A percentile compares a stretch with the other conserved stretches of the same genome.
Conservation (phyloP, 2,888 invertebrate species). For the Cantharis rufa region DNA sequence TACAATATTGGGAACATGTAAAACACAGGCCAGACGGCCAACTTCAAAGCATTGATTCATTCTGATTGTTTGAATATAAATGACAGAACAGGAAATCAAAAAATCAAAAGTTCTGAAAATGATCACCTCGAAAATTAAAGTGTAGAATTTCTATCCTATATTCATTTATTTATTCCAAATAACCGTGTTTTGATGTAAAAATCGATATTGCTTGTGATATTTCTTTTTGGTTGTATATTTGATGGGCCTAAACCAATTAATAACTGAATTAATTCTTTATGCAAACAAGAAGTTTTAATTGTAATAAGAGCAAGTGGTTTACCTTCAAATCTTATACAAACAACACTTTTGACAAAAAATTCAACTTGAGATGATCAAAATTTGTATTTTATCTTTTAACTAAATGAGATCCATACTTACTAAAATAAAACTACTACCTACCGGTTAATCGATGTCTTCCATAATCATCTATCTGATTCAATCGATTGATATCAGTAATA, state of each 20-base stretch:
- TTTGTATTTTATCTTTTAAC: background rate
- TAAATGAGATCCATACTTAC: constrained; percentile 1
- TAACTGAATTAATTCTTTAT: background rate
- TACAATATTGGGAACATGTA: too few species aligned
- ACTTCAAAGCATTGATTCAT: too few species aligned
- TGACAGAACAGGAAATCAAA: too few species aligned
- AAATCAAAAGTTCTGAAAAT: too few species aligned
- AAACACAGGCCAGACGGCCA: too few species aligned
- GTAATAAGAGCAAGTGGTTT: background rate
- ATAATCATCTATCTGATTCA: constrained; percentile 46
- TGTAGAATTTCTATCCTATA: too few species aligned
- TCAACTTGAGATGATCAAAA: background rate
- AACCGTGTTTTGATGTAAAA: too few species aligned
- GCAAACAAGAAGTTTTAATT: background rate
- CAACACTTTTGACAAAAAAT: background rate
- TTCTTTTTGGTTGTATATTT: background rate
- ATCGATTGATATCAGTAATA: background rate
- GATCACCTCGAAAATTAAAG: too few species aligned
- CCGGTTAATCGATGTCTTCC: constrained; percentile 51
- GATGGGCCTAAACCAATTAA: background rate
- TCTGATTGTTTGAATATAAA: too few species aligned
- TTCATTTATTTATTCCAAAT: too few species aligned
- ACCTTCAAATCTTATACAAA: background rate
- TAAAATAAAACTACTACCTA: constrained; percentile 35
- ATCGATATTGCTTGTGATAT: too few species aligned